Evolutionary conservation across 2,113 vertebrate genomes (phyloP), one percentile per base, ranked within the genome.

Genomic region (Cyprinodon brontotheroides): DNA sequence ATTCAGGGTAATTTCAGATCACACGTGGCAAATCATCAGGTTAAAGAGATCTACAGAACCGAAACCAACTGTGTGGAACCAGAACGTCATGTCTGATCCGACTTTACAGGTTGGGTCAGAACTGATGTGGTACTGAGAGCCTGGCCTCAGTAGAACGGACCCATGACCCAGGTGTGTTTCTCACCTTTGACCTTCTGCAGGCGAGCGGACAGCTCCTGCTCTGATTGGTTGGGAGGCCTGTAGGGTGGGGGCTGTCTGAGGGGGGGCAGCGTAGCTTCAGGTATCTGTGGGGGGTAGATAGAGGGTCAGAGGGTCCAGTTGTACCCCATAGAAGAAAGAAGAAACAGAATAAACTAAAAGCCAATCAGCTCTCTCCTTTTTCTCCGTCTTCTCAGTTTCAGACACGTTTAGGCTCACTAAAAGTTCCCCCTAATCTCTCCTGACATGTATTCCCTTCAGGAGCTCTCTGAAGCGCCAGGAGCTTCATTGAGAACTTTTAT

Each of bases 161-260:
- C 47, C 68, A 43, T n/a, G 29, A 5, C 60, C 10, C 53, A 36
- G 41, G 50, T 57, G 75, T 67, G 72, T n/a, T 15, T 84, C 93
- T 89, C 65, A 95, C 94, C 94, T 92, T 71, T 90, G 65, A 86
- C 86, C 73, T 88, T 74, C 37, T 91, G 80, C 74, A 89, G 78
- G 38, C 89, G 90, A 6, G 85, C 78, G 38, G 22, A 71, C 63
- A 77, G 40, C 72, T 92, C 89, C 20, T 72, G 70, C 22, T 89
- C 78, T 61, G 88, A 82, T 59, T 81, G 86, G 79, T 68, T 84
- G 47, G 93, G 93, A 29, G 92, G 89, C 65, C 89, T 89, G 76
- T 98, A 99, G 17, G 96, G 97, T 6, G 97, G 97, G 2, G 97
- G 98, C 69, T 96, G 86, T 70, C 96, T 96, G 92, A 94, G 92